A percentile compares a stretch with the other conserved stretches of the same genome.
phyloP scores from a whole-genome alignment of 1,140 invertebrate species.

The Akabosia matsudoensis region DNA sequence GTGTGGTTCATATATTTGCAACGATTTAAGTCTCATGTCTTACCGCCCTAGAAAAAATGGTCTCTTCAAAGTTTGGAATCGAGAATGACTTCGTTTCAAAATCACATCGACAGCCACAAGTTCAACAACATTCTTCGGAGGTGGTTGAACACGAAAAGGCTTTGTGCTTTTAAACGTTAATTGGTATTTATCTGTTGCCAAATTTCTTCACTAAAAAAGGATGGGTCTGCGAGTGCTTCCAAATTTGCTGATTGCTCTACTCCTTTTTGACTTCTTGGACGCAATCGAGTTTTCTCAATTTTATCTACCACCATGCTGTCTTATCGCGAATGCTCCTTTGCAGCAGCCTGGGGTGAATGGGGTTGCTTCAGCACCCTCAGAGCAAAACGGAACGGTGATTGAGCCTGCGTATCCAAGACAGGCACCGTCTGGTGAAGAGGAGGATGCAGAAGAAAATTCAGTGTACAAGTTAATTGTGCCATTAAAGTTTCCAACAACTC shows the following conservation, averaged over 20 bases:
- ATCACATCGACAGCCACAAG: background rate
- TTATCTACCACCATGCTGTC: constrained; percentile 40
- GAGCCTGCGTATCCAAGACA: background rate
- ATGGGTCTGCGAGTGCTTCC: too few relatives aligned
- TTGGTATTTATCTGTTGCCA: background rate
- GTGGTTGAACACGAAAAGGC: background rate
- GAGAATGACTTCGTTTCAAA: too few relatives aligned
- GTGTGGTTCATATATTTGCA: too few relatives aligned
- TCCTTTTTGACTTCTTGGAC: background rate
- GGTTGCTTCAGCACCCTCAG: background rate
- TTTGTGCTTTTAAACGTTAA: background rate
- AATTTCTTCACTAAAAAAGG: too few relatives aligned
- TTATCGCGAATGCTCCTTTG: constrained; percentile 14
- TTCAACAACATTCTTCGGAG: background rate
- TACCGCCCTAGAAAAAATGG: too few relatives aligned
- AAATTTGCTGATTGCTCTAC: too few relatives aligned
- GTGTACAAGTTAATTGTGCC: constrained; percentile 5
- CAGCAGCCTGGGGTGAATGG: too few relatives aligned
- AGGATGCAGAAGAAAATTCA: background rate
- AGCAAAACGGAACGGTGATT: background rate
- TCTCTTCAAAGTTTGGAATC: too few relatives aligned
- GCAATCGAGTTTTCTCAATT: constrained; percentile 35
- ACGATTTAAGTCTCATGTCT: too few relatives aligned
- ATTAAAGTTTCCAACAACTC: background rate
- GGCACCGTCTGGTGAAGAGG: background rate